Evolutionary conservation across 2,797 vertebrate species (phyloP).

Genomic region (Iguana delicatissima): DNA sequence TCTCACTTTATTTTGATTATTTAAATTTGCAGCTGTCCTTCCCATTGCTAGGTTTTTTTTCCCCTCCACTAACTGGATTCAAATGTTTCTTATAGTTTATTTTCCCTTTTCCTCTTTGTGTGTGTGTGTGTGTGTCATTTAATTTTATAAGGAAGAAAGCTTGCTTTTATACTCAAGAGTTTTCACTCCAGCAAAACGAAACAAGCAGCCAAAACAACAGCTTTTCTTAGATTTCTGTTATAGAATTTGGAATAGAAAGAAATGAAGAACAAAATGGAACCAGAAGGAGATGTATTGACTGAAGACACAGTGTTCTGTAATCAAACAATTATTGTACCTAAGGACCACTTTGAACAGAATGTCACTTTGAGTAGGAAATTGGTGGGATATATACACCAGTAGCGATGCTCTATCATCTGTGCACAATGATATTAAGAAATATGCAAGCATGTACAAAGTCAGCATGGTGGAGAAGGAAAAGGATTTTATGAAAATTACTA

Average conservation of each 20-base stretch:
- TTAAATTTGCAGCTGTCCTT: conserved; percentile 42
- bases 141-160: conserved; percentile 27
- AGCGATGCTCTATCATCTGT: background rate
- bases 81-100: conserved; percentile 9
- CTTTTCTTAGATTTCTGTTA: conserved; percentile 6
- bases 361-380: background rate
- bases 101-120: background rate
- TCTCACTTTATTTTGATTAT: conserved; percentile 38
- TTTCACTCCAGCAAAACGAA: background rate
- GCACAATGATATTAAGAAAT: background rate
- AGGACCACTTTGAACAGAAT: background rate
- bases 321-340: background rate
- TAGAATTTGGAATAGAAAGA: background rate
- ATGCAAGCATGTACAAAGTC: background rate
- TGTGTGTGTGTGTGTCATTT: background rate
- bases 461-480: background rate
- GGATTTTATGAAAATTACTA: conserved; percentile 32
- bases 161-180: conserved; percentile 6
- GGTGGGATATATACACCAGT: background rate
- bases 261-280: background rate
- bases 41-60: background rate
- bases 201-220: conserved; percentile 24
- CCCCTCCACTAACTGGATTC: conserved; percentile 14
- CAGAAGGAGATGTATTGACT: background rate
- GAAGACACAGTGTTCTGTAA: background rate